Percentiles rank a stretch among this genome's conserved stretches.
Evolutionary conservation across 2,888 invertebrate genomes (phyloP).

Genomic region (Ypsolopha sequella): DNA sequence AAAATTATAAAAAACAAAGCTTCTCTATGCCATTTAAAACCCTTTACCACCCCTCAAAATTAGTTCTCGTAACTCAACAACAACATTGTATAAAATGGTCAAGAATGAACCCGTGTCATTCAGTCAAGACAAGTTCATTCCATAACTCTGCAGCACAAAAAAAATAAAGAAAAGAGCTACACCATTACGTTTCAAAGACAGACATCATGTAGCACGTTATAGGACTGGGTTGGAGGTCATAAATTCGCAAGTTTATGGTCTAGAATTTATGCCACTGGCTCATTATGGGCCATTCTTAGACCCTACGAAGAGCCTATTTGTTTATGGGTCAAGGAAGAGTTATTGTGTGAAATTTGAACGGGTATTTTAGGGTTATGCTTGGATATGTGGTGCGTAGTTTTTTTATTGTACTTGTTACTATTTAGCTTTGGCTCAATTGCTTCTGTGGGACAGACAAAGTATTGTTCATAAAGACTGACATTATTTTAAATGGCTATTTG

Average conservation of each 20-base stretch:
- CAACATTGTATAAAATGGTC: slow-evolving; percentile 35
- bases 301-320: slow-evolving; percentile 35
- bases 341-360: slow-evolving; percentile 46
- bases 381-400: slow-evolving; percentile 4
- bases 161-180: slow-evolving; percentile 30
- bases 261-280: slow-evolving; percentile 61
- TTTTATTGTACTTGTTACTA: no score
- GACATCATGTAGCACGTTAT: slow-evolving; percentile 28
- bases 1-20: slow-evolving; percentile 1
- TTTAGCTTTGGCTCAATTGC: no score
- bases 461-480: no score
- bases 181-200: slow-evolving; percentile 37
- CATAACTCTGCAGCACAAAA: background rate
- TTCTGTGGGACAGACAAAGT: no score
- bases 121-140: background rate
- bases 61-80: slow-evolving; percentile 50
- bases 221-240: slow-evolving; percentile 47
- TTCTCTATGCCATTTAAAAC: slow-evolving; percentile 22
- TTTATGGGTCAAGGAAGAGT: slow-evolving; percentile 65
- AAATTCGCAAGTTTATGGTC: slow-evolving; percentile 63
- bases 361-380: slow-evolving; percentile 12
- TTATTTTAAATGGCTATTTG: no score
- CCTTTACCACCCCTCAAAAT: slow-evolving; percentile 28
- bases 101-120: background rate
- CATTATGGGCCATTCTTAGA: slow-evolving; percentile 64